phyloP scores from a whole-genome alignment of 2,888 invertebrate species.

The Andrena praecox region DNA sequence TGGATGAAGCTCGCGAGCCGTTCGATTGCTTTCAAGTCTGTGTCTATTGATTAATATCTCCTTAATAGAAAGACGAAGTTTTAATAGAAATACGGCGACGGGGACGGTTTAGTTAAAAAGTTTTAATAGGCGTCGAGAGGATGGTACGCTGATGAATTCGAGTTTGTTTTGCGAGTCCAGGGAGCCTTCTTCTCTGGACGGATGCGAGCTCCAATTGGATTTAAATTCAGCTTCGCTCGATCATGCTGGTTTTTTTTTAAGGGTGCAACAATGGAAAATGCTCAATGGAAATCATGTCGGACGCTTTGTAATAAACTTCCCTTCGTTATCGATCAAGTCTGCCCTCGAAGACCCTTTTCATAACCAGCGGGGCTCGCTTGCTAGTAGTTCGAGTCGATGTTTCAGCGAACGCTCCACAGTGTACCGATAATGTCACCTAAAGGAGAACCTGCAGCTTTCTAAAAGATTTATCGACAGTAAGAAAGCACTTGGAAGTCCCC shows the following conservation, averaged over 20 bases:
- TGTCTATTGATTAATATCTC: conserved; percentile 28
- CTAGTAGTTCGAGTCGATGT: conserved; percentile 17
- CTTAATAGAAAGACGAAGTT: conserved; percentile 22
- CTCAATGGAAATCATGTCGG: not conserved
- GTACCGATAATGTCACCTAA: not conserved
- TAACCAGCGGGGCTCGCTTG: not conserved
- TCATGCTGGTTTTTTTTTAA: not conserved
- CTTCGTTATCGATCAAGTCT: not conserved
- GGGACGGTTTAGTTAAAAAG: conserved; percentile 32
- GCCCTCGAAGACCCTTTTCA: not conserved
- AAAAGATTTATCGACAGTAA: not conserved
- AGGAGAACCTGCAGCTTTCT: not conserved
- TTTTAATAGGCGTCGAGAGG: conserved; percentile 32
- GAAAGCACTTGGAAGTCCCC: not conserved
- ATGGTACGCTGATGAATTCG: conserved; percentile 3
- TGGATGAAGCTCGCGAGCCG: not conserved
- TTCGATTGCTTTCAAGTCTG: conserved; percentile 1
- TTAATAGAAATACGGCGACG: conserved; percentile 35
- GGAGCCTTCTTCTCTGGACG: not conserved
- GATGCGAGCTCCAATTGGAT: not conserved
- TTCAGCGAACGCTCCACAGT: not conserved
- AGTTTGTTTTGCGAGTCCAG: conserved; percentile 1
- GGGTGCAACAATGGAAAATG: not conserved
- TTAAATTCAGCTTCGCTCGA: conserved; percentile 1
- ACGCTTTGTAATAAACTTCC: not conserved